phyloP scores from a whole-genome alignment of 2,113 vertebrate species.

The Psilopogon haemacephalus region DNA sequence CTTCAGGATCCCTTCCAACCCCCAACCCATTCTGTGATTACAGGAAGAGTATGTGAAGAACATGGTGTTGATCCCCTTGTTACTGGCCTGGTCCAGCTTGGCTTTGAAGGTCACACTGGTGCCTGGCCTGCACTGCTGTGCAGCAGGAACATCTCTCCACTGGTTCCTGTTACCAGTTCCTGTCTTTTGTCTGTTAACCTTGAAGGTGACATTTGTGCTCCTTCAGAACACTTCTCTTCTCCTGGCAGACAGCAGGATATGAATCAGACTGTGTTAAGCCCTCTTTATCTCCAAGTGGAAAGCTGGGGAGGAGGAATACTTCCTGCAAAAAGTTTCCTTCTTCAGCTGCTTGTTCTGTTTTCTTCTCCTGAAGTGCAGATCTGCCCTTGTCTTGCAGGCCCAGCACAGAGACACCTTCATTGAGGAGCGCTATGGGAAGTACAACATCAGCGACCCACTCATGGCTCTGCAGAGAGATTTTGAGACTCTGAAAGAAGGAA shows the following conservation, averaged over 20 bases:
- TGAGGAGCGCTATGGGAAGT: conserved; percentile 93
- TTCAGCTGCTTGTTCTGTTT: neutral
- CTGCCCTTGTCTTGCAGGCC: conserved; percentile 75
- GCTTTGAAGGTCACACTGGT: neutral
- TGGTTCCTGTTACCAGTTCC: accelerated
- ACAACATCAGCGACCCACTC: conserved; percentile 93
- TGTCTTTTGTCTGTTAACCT: neutral
- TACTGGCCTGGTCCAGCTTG: too few relatives aligned
- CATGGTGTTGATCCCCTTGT: neutral
- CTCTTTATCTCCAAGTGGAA: neutral
- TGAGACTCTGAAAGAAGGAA: conserved; percentile 83
- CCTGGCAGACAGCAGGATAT: neutral
- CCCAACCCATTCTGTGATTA: too few relatives aligned
- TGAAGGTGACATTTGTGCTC: accelerated
- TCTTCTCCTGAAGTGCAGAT: neutral
- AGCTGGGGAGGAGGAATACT: neutral
- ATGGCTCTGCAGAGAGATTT: conserved; percentile 93
- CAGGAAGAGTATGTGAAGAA: neutral
- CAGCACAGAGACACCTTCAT: conserved; percentile 89
- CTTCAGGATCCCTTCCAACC: too few relatives aligned
- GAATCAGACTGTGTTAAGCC: neutral
- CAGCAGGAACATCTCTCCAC: neutral
- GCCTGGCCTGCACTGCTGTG: neutral
- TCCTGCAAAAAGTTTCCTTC: neutral
- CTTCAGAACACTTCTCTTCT: neutral